Base-by-base conservation (phyloP, 2,797 vertebrate genomes). In the Manis pentadactyla region DNA sequence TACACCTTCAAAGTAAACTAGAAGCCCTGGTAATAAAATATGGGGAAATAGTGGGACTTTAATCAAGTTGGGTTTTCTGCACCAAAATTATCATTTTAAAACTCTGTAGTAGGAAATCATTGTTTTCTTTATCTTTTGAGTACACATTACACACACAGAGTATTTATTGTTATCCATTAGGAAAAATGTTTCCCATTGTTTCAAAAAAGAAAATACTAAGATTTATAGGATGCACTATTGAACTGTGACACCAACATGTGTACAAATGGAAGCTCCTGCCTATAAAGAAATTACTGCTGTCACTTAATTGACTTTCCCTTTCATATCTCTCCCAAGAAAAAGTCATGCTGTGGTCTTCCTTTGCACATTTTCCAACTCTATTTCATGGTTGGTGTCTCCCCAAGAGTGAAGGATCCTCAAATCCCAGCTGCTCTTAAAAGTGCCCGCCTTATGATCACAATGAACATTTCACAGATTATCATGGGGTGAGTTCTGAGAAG, bases 1-100 rank as follows among this genome's bases (percentile, higher is more conserved):
- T 68, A 63, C 51, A 14, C 10, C 82, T 94, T 95, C 55, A 94
- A 66, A 90, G 39, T 84, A 78, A 95, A 85, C 53, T 74, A 39
- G 51, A 91, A 66, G 34, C 83, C 59, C 1, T 0, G 18, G 42
- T 64, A 49, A 63, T 49, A 57, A 75, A 92, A 79, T 37, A 78
- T 53, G n/a, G 34, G 83, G 37, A 93, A 91, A 75, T 84, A 84
- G 4, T 63, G 29, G 87, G 37, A 57, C 53, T 86, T 88, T 29
- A 49, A 86, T 81, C 49, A 81, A 81, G 39, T 78, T 37, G 37
- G 63, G n/a, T n/a, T 59, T 83, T 90, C 10, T 17, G 37, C 5
- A 53, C 14, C 10, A 69, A 90, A 85, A 93, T 75, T 68, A 75
- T 37, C n/a, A 77, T 68, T 83, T 95, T 49, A 51, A 92, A 95